These are phyloP conservation scores for Drosophila melanogaster DNA, from an alignment of 1,140 invertebrate genomes.

Conservation along the genomic window DNA sequence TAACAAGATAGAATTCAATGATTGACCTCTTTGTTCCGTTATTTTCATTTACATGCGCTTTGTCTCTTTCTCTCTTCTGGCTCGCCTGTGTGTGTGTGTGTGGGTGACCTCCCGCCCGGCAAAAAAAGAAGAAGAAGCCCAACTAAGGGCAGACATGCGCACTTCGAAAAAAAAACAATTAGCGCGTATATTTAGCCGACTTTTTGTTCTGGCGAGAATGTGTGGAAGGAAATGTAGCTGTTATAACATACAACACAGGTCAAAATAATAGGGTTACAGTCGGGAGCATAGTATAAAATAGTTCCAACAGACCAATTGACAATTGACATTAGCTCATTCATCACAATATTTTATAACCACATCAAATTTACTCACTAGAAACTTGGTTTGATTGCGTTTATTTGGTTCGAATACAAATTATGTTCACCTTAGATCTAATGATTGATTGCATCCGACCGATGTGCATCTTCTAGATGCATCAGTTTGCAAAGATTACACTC, in stretches of 20 bases:
- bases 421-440: constrained; percentile 53
- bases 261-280: neutral
- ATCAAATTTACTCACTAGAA: neutral
- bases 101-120: constrained; percentile 16
- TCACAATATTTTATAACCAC: too few species aligned
- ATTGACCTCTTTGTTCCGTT: constrained; percentile 22
- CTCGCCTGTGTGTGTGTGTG: neutral
- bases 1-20: constrained; percentile 18
- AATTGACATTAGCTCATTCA: neutral
- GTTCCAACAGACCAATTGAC: too few species aligned
- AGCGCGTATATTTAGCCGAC: constrained; percentile 40
- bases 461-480: constrained; percentile 67
- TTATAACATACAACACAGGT: constrained; percentile 1
- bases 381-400: constrained; percentile 57
- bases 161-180: neutral
- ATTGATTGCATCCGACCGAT: constrained; percentile 67
- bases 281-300: neutral
- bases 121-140: constrained; percentile 8
- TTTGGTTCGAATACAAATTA: constrained; percentile 68
- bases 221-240: constrained; percentile 1
- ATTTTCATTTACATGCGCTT: neutral
- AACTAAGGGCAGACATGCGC: constrained; percentile 55
- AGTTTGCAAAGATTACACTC: constrained; percentile 14
- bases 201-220: constrained; percentile 35
- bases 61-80: neutral